Evolutionary conservation across 2,888 invertebrate genomes (phyloP).

Genomic region (Liposcelis brunnea): DNA sequence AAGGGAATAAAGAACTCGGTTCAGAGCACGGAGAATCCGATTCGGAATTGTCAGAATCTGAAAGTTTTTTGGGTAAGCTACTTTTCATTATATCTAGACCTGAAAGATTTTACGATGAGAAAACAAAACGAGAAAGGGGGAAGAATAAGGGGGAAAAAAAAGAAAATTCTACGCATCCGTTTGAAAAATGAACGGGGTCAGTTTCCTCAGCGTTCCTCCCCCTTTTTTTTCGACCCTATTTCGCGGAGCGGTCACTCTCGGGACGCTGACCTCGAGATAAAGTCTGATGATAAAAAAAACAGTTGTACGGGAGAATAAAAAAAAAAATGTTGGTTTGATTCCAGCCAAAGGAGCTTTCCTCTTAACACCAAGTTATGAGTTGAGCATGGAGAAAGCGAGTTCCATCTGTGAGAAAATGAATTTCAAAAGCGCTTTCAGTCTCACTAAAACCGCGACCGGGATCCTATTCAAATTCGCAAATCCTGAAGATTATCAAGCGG

Average conservation of each 20-base stretch:
- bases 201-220: no score
- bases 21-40: conserved; percentile 55
- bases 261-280: background rate
- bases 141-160: no score
- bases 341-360: conserved; percentile 49
- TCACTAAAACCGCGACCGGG: conserved; percentile 76
- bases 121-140: no score
- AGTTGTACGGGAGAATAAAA: background rate
- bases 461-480: conserved; percentile 77
- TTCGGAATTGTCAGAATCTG: conserved; percentile 57
- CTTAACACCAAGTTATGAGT: conserved; percentile 68
- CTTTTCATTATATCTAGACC: no score
- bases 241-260: background rate
- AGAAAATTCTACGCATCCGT: no score
- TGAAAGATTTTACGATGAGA: no score
- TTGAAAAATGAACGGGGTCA: no score
- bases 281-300: background rate
- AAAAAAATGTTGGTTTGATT: conserved; percentile 2
- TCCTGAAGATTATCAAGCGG: conserved; percentile 71
- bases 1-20: conserved; percentile 1
- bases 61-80: conserved; percentile 55
- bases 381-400: conserved; percentile 71
- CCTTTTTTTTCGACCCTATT: background rate
- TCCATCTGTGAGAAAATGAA: conserved; percentile 77
- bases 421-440: conserved; percentile 69